phyloP scores from a whole-genome alignment of 1,140 invertebrate species.

The Pseudobourletiella spinata region DNA sequence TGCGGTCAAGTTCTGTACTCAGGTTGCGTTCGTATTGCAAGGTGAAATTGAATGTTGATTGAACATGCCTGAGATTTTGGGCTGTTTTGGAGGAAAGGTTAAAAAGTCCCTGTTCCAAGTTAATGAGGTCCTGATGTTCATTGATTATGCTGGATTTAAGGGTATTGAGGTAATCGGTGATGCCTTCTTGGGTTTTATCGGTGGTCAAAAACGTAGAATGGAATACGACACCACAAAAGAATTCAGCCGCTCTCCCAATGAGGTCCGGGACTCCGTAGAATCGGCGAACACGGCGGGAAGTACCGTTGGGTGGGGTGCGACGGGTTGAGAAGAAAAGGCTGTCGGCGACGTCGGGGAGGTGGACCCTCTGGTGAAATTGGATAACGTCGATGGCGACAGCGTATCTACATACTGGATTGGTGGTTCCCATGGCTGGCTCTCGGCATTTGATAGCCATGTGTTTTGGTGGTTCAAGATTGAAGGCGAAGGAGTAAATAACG shows the following conservation, averaged over 20 bases:
- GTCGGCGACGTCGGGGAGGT: background rate
- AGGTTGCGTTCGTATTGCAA: too few relatives aligned
- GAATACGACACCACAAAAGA: background rate
- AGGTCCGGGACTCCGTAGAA: background rate
- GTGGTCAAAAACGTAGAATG: background rate
- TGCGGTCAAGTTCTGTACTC: too few relatives aligned
- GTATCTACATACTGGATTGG: background rate
- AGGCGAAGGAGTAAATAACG: background rate
- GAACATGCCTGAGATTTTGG: too few relatives aligned
- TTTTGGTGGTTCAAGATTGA: background rate
- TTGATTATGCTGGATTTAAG: background rate
- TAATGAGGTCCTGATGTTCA: background rate
- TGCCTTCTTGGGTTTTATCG: background rate
- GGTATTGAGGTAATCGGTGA: background rate
- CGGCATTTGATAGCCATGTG: background rate
- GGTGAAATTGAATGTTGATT: too few relatives aligned
- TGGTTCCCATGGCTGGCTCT: too few relatives aligned
- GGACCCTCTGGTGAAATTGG: background rate
- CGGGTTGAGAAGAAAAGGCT: background rate
- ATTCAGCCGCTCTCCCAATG: background rate
- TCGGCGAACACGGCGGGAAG: background rate
- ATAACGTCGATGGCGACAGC: background rate
- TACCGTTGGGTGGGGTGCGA: too few relatives aligned
- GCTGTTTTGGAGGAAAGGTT: too few relatives aligned
- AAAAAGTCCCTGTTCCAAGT: background rate